A percentile compares a stretch with the other conserved stretches of the same genome.
Conservation (phyloP, 2,113 vertebrate species). For the Clarias gariepinus region DNA sequence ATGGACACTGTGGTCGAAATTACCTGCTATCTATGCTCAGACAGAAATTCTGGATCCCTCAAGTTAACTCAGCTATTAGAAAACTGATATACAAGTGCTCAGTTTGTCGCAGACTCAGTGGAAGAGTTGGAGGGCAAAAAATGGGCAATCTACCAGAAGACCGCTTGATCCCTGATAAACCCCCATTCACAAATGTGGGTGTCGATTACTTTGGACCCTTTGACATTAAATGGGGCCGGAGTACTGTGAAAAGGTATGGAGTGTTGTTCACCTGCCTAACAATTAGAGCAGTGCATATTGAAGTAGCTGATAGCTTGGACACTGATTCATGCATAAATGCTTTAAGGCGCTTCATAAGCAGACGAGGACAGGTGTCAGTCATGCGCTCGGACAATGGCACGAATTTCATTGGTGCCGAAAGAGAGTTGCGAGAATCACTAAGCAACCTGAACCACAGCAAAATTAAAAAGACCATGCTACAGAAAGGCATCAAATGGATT, state of each 20-base stretch:
- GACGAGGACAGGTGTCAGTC: constrained; percentile 32
- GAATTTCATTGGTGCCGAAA: constrained; percentile 23
- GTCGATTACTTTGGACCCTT: no score
- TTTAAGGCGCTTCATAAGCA: constrained; percentile 15
- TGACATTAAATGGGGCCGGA: not conserved
- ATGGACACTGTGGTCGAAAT: constrained; percentile 1
- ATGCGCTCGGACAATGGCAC: constrained; percentile 43
- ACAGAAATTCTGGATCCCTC: constrained; percentile 28
- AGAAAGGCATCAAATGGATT: not conserved
- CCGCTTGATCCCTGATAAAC: not conserved
- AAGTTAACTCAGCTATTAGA: constrained; percentile 7
- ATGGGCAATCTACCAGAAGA: constrained; percentile 27
- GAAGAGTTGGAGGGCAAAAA: constrained; percentile 22
- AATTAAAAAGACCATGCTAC: not conserved
- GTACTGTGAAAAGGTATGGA: not conserved
- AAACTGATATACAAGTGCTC: not conserved
- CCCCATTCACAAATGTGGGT: no score
- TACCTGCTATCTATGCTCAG: not conserved
- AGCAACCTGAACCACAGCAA: not conserved
- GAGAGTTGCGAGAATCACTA: constrained; percentile 9
- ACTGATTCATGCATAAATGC: constrained; percentile 32
- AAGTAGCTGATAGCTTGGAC: not conserved
- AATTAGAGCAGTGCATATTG: not conserved
- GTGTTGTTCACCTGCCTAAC: not conserved
- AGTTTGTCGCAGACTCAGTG: not conserved